Evolutionary conservation across 2,888 invertebrate genomes (phyloP).

Genomic region (Drosophila neotestacea): DNA sequence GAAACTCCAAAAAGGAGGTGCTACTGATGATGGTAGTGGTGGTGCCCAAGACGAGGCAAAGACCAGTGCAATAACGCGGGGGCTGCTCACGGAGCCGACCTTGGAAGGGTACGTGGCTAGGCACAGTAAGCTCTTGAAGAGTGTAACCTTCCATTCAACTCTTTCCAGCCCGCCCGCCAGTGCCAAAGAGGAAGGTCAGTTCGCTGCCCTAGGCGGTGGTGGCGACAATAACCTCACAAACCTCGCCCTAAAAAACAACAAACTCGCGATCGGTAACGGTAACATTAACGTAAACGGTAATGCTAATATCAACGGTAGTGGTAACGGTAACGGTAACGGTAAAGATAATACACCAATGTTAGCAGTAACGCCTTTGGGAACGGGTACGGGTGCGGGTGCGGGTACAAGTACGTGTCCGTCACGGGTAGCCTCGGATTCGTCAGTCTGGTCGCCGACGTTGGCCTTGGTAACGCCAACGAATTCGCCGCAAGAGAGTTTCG

Average conservation of each 20-base stretch:
- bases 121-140: constrained; percentile 94
- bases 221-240: constrained; percentile 9
- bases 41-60: constrained; percentile 55
- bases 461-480: constrained; percentile 78
- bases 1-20: constrained; percentile 89
- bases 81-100: constrained; percentile 92
- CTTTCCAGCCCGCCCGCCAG: constrained; percentile 91
- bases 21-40: constrained; percentile 81
- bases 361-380: constrained; percentile 10
- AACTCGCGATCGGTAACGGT: constrained; percentile 1
- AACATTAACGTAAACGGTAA: constrained; percentile 2
- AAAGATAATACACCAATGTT: constrained; percentile 11
- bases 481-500: constrained; percentile 72
- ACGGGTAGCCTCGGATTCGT: constrained; percentile 26
- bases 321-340: constrained; percentile 22
- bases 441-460: constrained; percentile 70
- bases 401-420: neutral
- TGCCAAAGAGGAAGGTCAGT: constrained; percentile 75
- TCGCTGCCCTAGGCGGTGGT: constrained; percentile 44
- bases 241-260: constrained; percentile 19
- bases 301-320: constrained; percentile 23
- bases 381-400: neutral
- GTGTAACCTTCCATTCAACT: constrained; percentile 95
- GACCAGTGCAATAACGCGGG: constrained; percentile 83
- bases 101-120: constrained; percentile 95